phyloP scores from a whole-genome alignment of 2,113 vertebrate species.

The Philantomba maxwellii region DNA sequence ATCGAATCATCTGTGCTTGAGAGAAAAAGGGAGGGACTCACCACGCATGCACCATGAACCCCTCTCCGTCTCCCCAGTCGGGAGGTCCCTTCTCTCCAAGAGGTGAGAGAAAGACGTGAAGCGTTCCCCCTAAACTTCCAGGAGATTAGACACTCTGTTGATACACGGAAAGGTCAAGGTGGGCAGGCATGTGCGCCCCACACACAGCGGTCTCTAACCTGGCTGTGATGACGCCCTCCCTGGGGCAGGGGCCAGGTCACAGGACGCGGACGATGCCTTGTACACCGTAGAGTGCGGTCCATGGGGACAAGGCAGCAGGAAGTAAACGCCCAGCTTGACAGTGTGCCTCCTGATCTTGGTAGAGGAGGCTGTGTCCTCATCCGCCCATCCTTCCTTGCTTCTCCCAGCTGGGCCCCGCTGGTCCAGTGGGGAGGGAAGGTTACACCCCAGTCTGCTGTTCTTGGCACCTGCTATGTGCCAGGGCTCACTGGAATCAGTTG shows the following conservation, averaged over 20 bases:
- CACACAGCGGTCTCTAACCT: background rate
- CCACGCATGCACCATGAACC: background rate
- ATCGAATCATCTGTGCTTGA: background rate
- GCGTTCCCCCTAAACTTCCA: background rate
- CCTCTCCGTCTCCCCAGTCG: rapidly evolving
- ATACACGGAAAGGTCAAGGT: background rate
- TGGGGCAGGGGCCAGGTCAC: background rate
- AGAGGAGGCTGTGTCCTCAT: background rate
- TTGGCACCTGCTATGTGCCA: background rate
- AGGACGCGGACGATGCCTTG: background rate
- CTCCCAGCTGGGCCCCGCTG: background rate
- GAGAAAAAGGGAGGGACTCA: background rate
- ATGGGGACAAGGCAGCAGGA: background rate
- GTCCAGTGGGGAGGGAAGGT: background rate
- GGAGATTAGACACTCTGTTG: background rate
- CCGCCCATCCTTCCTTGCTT: background rate
- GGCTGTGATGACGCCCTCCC: background rate
- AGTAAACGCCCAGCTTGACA: rapidly evolving
- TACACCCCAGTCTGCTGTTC: background rate
- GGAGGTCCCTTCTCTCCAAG: background rate
- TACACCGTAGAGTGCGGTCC: background rate
- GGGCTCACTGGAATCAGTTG: background rate
- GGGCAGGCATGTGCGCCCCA: background rate
- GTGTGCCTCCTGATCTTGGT: background rate
- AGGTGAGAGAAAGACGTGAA: background rate